These are phyloP conservation scores for Coranthus polyacanthus DNA, from an alignment of 2,797 vertebrate species.

Conservation along the genomic window DNA sequence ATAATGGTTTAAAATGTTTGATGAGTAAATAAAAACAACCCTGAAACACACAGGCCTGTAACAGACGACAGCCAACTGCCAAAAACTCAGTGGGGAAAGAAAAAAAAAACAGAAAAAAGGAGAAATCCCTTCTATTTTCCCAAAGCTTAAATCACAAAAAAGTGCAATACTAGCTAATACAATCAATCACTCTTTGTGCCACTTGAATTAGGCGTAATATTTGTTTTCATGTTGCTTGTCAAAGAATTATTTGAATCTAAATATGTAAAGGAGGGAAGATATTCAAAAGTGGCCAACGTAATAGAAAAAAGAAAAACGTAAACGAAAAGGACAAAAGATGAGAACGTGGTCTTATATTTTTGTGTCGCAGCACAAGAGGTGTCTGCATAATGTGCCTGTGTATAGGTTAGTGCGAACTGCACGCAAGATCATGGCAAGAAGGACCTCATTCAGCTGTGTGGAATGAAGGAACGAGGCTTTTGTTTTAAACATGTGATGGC, in stretches of 20 bases:
- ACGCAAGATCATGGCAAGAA: conserved; percentile 92
- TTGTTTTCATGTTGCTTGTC: conserved; percentile 79
- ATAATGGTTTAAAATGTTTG: conserved; percentile 41
- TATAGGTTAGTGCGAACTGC: conserved; percentile 91
- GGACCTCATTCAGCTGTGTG: conserved; percentile 92
- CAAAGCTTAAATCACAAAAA: conserved; percentile 85
- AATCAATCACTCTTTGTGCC: conserved; percentile 84
- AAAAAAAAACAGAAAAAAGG: conserved; percentile 4
- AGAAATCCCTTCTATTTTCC: conserved; percentile 73
- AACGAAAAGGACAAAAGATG: conserved; percentile 75
- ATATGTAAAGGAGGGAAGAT: conserved; percentile 58
- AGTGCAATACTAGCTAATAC: conserved; percentile 89
- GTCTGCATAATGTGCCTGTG: conserved; percentile 92
- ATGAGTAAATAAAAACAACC: conserved; percentile 60
- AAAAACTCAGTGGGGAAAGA: conserved; percentile 78
- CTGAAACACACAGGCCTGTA: conserved; percentile 81
- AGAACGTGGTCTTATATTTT: conserved; percentile 89
- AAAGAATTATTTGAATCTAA: conserved; percentile 86
- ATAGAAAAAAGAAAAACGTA: conserved; percentile 15
- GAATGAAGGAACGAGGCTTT: conserved; percentile 94
- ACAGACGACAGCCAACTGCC: conserved; percentile 82
- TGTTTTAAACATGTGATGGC: conserved; percentile 89
- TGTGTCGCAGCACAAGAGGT: conserved; percentile 89
- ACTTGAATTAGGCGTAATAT: conserved; percentile 56
- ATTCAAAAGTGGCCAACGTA: conserved; percentile 79